Conservation (phyloP, 2,797 vertebrate species). For the Spinus olivaceus region DNA sequence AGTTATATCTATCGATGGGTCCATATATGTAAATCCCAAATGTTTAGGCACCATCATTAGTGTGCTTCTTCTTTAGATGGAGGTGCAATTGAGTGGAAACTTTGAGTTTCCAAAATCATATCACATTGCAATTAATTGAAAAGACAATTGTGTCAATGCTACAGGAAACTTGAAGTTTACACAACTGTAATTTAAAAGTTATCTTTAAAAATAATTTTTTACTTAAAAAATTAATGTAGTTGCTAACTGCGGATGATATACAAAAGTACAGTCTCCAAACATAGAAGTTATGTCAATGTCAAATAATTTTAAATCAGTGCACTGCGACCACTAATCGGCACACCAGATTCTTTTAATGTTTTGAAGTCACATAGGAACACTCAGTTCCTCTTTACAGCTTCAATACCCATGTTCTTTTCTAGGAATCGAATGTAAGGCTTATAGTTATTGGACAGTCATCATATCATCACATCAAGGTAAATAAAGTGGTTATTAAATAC, state of each 20-base stretch:
- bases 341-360: background rate
- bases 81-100: background rate
- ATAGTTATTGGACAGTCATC: conserved; percentile 92
- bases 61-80: background rate
- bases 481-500: background rate
- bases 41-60: background rate
- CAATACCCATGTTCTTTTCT: conserved; percentile 9
- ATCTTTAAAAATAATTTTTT: background rate
- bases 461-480: conserved; percentile 89
- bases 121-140: background rate
- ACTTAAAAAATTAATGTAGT: background rate
- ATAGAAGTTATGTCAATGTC: background rate
- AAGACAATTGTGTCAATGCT: background rate
- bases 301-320: background rate
- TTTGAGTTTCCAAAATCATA: background rate
- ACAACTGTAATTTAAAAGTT: background rate
- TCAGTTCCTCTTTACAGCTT: background rate
- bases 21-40: background rate
- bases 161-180: background rate
- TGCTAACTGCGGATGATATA: background rate
- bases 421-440: conserved; percentile 87
- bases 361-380: background rate
- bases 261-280: background rate
- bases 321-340: background rate
- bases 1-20: background rate